A percentile compares a stretch with the other conserved stretches of the same genome.
phyloP scores from a whole-genome alignment of 2,113 vertebrate species.

The Phaetusa simplex region DNA sequence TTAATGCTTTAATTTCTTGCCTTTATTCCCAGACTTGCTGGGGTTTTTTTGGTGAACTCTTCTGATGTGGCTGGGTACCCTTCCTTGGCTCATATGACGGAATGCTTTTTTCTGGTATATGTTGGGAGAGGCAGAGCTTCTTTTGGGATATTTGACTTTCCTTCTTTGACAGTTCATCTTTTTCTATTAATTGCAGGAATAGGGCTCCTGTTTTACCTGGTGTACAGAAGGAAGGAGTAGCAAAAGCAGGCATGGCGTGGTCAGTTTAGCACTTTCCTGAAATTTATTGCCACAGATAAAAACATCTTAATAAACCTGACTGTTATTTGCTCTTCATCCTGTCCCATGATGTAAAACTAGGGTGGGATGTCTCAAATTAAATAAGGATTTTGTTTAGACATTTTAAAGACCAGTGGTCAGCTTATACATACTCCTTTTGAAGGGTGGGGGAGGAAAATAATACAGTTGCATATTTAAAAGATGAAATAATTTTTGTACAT shows the following conservation, averaged over 20 bases:
- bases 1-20: not conserved
- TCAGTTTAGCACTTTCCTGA: not conserved
- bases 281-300: not conserved
- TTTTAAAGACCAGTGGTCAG: not conserved
- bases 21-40: not conserved
- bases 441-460: not conserved
- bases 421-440: not conserved
- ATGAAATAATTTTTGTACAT: not conserved
- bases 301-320: not conserved
- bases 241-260: not conserved
- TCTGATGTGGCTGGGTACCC: not conserved
- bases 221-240: not conserved
- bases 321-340: not conserved
- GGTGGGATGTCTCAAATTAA: not conserved
- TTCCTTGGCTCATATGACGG: not conserved
- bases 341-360: not conserved
- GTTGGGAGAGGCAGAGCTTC: not conserved
- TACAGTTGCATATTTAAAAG: not conserved
- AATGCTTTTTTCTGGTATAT: not conserved
- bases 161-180: not conserved
- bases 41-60: not conserved
- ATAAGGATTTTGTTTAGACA: not conserved
- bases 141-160: not conserved
- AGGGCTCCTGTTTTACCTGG: not conserved
- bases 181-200: not conserved